Evolutionary conservation across 2,888 invertebrate genomes (phyloP).

Genomic region (Seladonia tumulorum): DNA sequence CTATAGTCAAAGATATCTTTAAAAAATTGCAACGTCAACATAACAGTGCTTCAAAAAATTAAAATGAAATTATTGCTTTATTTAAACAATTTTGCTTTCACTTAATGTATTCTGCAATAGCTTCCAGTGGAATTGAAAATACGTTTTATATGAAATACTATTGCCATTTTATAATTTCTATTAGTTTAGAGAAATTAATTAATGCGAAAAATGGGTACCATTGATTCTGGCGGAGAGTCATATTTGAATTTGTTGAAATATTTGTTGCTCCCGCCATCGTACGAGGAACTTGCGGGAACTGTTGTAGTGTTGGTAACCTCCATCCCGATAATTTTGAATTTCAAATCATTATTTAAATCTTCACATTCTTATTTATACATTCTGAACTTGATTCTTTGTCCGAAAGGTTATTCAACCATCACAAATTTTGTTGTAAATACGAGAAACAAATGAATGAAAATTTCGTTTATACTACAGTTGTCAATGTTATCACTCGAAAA

Average conservation of each 20-base stretch:
- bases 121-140: too few species aligned
- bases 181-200: not conserved
- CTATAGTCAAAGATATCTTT: too few species aligned
- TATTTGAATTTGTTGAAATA: conserved; percentile 84
- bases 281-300: conserved; percentile 64
- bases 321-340: not conserved
- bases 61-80: too few species aligned
- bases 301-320: conserved; percentile 29
- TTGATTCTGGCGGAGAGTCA: conserved; percentile 83
- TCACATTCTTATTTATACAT: not conserved
- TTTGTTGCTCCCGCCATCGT: conserved; percentile 74
- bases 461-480: not conserved
- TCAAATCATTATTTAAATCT: not conserved
- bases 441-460: conserved; percentile 10
- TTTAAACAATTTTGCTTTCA: not conserved
- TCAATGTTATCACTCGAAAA: not conserved
- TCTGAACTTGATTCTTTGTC: not conserved
- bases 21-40: not conserved
- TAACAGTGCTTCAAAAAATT: too few species aligned
- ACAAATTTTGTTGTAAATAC: not conserved
- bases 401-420: conserved; percentile 20
- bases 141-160: too few species aligned
- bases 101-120: not conserved
- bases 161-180: not conserved
- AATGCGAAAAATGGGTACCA: conserved; percentile 69